Percentiles rank a stretch among this genome's conserved stretches.
phyloP scores from a whole-genome alignment of 2,888 invertebrate genomes.

The Lottia scabra region DNA sequence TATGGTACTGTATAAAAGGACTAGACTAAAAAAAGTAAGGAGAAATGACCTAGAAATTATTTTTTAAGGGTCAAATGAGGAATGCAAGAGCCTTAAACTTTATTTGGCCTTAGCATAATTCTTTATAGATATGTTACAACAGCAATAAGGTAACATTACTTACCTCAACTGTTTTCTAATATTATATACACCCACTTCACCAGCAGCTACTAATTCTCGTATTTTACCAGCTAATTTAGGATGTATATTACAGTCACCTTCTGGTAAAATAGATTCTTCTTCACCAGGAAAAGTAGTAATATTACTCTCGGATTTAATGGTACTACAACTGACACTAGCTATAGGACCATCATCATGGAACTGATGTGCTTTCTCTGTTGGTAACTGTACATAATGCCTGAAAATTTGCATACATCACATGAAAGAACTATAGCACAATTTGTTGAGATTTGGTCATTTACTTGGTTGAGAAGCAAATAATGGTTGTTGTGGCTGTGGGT shows the following conservation, averaged over 20 bases:
- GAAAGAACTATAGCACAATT: no score
- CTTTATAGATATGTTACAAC: no score
- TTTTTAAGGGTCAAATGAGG: no score
- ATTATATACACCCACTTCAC: conserved; percentile 63
- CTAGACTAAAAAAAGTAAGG: no score
- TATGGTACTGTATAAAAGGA: no score
- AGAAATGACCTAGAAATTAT: no score
- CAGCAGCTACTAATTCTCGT: conserved; percentile 61
- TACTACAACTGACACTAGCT: background rate
- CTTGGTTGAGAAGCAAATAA: no score
- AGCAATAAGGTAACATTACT: no score
- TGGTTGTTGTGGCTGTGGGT: no score
- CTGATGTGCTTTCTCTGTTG: conserved; percentile 66
- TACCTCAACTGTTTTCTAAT: conserved; percentile 65
- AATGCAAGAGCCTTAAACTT: no score
- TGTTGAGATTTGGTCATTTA: no score
- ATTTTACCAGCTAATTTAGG: conserved; percentile 63
- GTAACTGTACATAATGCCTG: conserved; percentile 68
- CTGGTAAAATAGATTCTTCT: conserved; percentile 12
- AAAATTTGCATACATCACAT: background rate
- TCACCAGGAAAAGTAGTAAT: background rate
- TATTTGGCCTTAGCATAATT: no score
- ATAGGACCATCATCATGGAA: conserved; percentile 53
- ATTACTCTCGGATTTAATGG: background rate
- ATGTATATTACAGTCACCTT: conserved; percentile 49